Evolutionary conservation across 1,140 invertebrate species (phyloP), one percentile per base, ranked within the genome.

Genomic region (Triops longicaudatus): DNA sequence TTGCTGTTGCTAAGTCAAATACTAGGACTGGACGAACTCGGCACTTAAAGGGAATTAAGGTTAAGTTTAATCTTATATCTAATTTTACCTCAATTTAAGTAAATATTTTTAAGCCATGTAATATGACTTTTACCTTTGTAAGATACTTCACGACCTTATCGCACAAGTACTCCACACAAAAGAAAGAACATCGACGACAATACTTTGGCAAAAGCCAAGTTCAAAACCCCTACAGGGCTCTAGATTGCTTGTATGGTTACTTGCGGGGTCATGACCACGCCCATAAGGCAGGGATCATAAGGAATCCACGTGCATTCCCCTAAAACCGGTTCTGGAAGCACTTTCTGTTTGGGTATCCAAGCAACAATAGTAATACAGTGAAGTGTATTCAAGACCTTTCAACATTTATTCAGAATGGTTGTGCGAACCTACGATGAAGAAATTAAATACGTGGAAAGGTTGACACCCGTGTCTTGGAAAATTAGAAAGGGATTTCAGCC

Each of bases 401-500:
- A 74, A n/a, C 4, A 22, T 22, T n/a, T 9, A 14, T 11, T 50
- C 41, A 82, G 73, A 77, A 96, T 95, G 93, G 93, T 95, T 80
- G 93, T 96, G 0, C 88, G 98, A 72, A 89, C 92, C 42, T 99
- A 97, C 84, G 90, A 98, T 76, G 96, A 99, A 80, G 98, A 99
- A 84, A 84, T 98, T 11, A 89, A 94, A 82, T 99, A 92, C 84
- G 86, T 99, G 78, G 96, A 99, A 83, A 96, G 93, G 85, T 88
- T 98, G 17, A 90, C 88, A 82, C 87, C 91, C 17, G 86, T 91
- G 83, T 91, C 89, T 81, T 99, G 97, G 96, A 90, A 87, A 82
- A 99, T 99, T 78, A 99, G 98, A 84, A 99, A 96, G 84, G 98
- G 97, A 6, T 99, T 99, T 86, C 97, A 99, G 81, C 96, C 97